Evolutionary conservation across 53 echinoderm and acorn worm species (phyloP), one percentile per base, ranked within the genome.

Genomic region (Holothuria scabra): DNA sequence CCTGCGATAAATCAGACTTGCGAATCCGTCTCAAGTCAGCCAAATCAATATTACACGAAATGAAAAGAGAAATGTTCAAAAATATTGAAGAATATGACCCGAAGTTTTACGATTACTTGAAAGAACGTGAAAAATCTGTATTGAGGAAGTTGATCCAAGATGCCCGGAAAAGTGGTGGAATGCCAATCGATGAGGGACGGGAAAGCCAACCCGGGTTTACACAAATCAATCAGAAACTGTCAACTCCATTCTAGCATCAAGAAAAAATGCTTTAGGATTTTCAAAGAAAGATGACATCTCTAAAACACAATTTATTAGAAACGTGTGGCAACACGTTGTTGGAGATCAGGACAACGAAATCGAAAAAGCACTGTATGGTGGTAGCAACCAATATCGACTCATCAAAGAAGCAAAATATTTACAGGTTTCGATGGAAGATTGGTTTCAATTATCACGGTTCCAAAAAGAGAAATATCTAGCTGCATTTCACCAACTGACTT

Each of bases 291-390:
- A 65, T 25, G 65, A 65, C 2, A 28, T 65, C 2, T 1, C 65
- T 5, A 65, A 65, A 24, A 65, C 65, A 21, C 65, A 65, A 25
- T 65, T 65, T 7, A 65, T 65, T n/a, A 7, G 26, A 65, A 30
- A 65, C 25, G 22, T 65, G n/a, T 65, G 65, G 65, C 28, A 25
- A 65, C 25, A 65, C 25, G 65, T 65, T 65, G 65, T 65, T 65
- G 65, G 30, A 2, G 30, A 14, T 26, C 65, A 65, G 30, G 65
- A 65, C 9, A 25, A 21, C 25, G 65, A 65, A 24, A 3, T 65
- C 1, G 65, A 65, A 28, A 65, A 65, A 65, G 65, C 65, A n/a
- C 21, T 65, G 25, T n/a, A n/a, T n/a, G n/a, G n/a, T n/a, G n/a
- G n/a, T n/a, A n/a, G n/a, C n/a, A n/a, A n/a, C n/a, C n/a, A n/a